Evolutionary conservation across 1,140 invertebrate species (phyloP), one percentile per base, ranked within the genome.

Genomic region (Drosophila elegans): DNA sequence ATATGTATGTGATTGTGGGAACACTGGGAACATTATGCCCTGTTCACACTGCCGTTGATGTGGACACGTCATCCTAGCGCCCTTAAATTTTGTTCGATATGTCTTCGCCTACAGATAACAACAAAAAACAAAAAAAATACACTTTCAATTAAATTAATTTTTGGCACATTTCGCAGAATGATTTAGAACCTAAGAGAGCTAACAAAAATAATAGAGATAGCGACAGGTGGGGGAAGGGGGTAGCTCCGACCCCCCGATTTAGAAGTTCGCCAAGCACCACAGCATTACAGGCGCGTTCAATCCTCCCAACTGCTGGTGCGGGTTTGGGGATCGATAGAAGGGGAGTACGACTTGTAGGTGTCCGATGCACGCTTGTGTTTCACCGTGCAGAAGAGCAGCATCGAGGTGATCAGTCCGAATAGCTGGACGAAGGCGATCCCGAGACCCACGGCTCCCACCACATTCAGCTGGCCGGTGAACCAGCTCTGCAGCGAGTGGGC

Each of bases 381-480:
- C 38, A 96, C 95, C 3, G 95, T 96, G 90, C 96, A 96, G 80
- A 96, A 96, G 2, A 97, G 89, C 39, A 97, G 93, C 95, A 96
- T 96, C 27, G 96, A 96, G 4, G 96, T 95, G 32, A 96, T 95
- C 44, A 96, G 92, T 2, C 96, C 96, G 82, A 96, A 96, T 16
- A 97, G 92, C 92, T 95, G 95, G 27, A 95, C 93, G 71, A 95
- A 96, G 2, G 95, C 95, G n/a, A 96, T 94, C 1, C 95, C 93
- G 36, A 96, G 92, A 2, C 95, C 95, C n/a, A 96, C 93, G 32
- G 95, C 94, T 0, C 95, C 96, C 3, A 96, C 93, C 32, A 96
- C 93, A 80, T 96, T 95, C 21, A 96, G 92, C 72, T 95, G 93
- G 56, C 95, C 94, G 9, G 95, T 93, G 36, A 96, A 93, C 95